Conservation (phyloP, 1,140 invertebrate species). For the Eciton burchellii region DNA sequence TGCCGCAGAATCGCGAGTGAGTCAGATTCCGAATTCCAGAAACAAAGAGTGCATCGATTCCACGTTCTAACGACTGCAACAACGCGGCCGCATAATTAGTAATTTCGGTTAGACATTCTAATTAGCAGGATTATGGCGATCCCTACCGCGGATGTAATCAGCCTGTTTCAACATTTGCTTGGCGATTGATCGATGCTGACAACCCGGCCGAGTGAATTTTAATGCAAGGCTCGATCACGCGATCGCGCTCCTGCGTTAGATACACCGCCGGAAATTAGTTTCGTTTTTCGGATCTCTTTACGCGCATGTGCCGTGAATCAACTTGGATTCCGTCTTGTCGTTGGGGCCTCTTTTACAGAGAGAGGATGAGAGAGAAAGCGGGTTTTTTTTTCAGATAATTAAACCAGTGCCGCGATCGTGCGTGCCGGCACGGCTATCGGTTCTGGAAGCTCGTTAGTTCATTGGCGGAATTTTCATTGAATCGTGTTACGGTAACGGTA, state of each 20-base stretch:
- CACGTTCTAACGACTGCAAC: slow-evolving; percentile 4
- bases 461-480: slow-evolving; percentile 7
- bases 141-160: not conserved
- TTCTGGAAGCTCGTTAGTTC: slow-evolving; percentile 25
- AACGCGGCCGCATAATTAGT: slow-evolving; percentile 6
- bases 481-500: not conserved
- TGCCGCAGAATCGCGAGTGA: no score
- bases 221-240: slow-evolving; percentile 1
- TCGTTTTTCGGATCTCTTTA: slow-evolving; percentile 15
- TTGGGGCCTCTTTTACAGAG: no score
- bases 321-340: slow-evolving; percentile 20
- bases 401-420: not conserved
- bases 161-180: slow-evolving; percentile 25
- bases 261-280: slow-evolving; percentile 28
- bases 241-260: slow-evolving; percentile 3
- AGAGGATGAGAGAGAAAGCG: no score
- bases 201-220: slow-evolving; percentile 10
- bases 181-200: slow-evolving; percentile 39
- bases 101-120: slow-evolving; percentile 44
- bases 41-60: not conserved
- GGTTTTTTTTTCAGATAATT: slow-evolving; percentile 20
- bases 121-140: slow-evolving; percentile 43
- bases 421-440: not conserved
- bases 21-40: not conserved
- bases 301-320: not conserved